Evolutionary conservation across 2,797 vertebrate species (phyloP).

Genomic region (Calcarius lapponicus): DNA sequence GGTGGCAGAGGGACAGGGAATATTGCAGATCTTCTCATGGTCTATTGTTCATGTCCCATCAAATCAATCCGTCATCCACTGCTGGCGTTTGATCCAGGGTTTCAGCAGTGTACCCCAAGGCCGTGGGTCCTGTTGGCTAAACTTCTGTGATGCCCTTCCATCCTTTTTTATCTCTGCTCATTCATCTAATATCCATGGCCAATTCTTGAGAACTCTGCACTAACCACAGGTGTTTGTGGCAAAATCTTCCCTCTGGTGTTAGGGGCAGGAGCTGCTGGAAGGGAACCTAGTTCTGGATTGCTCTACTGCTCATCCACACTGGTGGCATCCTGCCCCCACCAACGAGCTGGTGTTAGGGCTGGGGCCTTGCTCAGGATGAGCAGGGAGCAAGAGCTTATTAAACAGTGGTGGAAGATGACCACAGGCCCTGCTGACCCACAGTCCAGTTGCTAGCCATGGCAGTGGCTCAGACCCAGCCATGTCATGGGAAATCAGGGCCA

Average conservation of each 20-base stretch:
- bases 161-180: background rate
- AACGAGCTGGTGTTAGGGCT: background rate
- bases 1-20: background rate
- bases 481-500: background rate
- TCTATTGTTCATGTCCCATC: background rate
- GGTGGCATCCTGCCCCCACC: background rate
- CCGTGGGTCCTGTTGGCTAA: background rate
- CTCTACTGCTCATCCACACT: background rate
- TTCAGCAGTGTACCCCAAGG: background rate
- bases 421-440: background rate
- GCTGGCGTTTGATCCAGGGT: background rate
- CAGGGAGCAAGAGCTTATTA: background rate
- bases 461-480: background rate
- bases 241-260: background rate
- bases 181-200: background rate
- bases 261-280: background rate
- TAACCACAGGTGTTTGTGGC: background rate
- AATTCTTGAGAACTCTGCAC: background rate
- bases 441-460: rapidly evolving
- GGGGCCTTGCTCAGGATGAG: background rate
- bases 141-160: background rate
- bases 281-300: rapidly evolving
- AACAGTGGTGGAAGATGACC: background rate
- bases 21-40: background rate
- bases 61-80: background rate